These are phyloP conservation scores for Fabriciana adippe DNA, from an alignment of 2,888 invertebrate genomes.

Conservation along the genomic window DNA sequence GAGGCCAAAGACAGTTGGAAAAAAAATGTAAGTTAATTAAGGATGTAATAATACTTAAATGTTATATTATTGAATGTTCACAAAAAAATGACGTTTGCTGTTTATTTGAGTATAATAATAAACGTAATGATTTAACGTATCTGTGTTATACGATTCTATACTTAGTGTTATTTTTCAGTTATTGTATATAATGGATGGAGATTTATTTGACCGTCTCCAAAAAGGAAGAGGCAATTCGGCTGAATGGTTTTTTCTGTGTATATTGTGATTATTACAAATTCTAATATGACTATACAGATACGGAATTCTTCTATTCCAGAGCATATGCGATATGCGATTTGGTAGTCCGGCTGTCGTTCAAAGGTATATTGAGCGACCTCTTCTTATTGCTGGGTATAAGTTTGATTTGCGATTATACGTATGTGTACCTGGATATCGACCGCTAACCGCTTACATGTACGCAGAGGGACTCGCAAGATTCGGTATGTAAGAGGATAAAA, in stretches of 20 bases:
- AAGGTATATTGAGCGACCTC: slow-evolving; percentile 89
- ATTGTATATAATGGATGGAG: no score
- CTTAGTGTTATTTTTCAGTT: no score
- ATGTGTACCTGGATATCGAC: slow-evolving; percentile 93
- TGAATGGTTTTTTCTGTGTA: no score
- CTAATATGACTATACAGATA: not conserved
- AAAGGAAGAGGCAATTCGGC: not conserved
- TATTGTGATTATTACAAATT: not conserved
- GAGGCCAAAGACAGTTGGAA: no score
- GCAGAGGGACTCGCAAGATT: slow-evolving; percentile 91
- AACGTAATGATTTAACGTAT: no score
- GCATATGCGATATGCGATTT: slow-evolving; percentile 89
- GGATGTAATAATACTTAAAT: no score
- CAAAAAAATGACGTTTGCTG: no score
- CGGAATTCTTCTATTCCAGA: slow-evolving; percentile 76
- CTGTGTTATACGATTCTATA: no score
- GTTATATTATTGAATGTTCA: no score
- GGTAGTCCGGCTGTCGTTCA: slow-evolving; percentile 91
- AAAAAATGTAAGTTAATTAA: no score
- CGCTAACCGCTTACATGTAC: slow-evolving; percentile 93
- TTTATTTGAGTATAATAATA: no score
- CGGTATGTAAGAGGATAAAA: slow-evolving; percentile 49
- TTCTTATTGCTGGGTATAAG: slow-evolving; percentile 93
- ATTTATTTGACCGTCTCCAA: not conserved
- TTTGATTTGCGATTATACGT: slow-evolving; percentile 96